Conservation (phyloP, 2,113 vertebrate genomes). For the Seriola aureovittata region DNA sequence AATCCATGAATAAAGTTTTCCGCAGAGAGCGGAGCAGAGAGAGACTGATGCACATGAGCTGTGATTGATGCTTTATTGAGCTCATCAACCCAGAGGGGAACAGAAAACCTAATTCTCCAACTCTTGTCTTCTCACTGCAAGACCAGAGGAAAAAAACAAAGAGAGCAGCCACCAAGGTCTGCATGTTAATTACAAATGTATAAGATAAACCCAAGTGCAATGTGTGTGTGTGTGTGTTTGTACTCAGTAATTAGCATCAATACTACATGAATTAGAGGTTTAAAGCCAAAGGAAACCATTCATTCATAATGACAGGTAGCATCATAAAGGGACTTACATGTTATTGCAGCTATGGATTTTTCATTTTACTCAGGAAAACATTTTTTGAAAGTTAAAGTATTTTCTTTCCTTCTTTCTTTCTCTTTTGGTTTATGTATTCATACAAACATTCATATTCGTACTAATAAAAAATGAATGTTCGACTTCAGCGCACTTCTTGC, state of each 20-base stretch:
- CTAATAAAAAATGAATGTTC: background rate
- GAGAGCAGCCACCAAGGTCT: constrained; percentile 26
- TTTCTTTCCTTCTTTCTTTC: no score
- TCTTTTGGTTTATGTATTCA: background rate
- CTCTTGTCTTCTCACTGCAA: constrained; percentile 28
- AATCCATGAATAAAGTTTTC: constrained; percentile 49
- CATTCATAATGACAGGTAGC: constrained; percentile 13
- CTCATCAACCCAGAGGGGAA: constrained; percentile 54
- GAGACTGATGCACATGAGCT: constrained; percentile 42
- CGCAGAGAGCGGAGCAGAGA: constrained; percentile 31
- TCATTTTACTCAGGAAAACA: background rate
- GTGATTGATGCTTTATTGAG: constrained; percentile 65
- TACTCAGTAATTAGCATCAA: constrained; percentile 19
- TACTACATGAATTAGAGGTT: background rate
- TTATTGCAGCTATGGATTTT: background rate
- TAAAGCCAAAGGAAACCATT: constrained; percentile 2
- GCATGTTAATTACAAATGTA: constrained; percentile 59
- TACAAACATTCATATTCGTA: background rate
- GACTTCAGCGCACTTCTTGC: background rate
- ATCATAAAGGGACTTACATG: background rate
- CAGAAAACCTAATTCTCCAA: constrained; percentile 37
- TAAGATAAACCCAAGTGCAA: constrained; percentile 60
- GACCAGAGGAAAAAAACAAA: constrained; percentile 44
- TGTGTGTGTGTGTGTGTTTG: constrained; percentile 18
- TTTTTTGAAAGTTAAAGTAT: no score